Evolutionary conservation across 2,888 invertebrate genomes (phyloP).

Genomic region (Autographa pulchrina): DNA sequence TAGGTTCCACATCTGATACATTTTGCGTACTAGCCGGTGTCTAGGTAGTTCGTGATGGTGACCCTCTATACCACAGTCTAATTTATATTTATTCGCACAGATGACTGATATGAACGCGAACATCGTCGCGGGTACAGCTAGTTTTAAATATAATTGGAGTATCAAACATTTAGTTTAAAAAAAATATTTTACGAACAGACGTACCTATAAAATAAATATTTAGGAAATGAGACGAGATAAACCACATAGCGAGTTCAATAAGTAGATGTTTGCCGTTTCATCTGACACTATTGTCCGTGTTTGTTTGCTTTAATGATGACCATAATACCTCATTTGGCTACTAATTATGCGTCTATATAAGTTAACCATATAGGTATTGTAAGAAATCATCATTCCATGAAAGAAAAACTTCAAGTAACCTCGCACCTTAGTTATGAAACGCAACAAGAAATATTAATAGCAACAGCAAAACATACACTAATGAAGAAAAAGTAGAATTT

Average conservation of each 20-base stretch:
- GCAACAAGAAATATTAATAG: neutral
- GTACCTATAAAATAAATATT: neutral
- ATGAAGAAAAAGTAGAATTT: neutral
- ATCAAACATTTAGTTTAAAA: neutral
- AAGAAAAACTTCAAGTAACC: neutral
- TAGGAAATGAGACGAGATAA: neutral
- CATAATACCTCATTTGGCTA: neutral
- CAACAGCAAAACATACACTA: no score
- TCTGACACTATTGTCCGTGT: neutral
- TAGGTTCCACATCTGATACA: no score
- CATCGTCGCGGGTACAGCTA: no score
- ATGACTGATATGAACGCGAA: no score
- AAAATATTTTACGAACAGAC: no score
- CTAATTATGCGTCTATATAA: neutral
- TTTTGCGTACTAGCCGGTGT: no score
- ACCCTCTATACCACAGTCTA: no score
- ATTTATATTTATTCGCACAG: no score
- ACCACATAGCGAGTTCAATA: neutral
- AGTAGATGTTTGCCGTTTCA: neutral
- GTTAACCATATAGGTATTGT: neutral
- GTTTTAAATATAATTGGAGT: constrained; percentile 14
- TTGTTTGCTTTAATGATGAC: neutral
- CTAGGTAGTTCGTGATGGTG: no score
- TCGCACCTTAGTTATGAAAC: no score
- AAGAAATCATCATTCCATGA: neutral